Base-by-base conservation (phyloP, 2,113 vertebrate species). In the Proterorhinus semilunaris region DNA sequence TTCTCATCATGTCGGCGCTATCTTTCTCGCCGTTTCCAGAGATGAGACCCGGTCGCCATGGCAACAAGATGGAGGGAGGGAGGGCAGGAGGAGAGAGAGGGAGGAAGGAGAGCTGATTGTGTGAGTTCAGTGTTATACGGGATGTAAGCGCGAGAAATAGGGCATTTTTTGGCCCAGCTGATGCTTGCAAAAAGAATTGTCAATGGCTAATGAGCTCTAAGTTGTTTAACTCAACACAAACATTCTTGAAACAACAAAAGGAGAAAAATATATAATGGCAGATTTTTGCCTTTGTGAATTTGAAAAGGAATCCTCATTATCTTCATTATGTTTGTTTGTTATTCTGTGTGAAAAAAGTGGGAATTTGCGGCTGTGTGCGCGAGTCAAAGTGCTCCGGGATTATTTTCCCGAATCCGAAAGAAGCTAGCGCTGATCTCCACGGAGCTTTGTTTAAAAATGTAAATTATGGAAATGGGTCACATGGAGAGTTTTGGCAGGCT, bases 401-500 rank as follows among this genome's bases (percentile, higher is more conserved):
- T 70, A 82, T 79, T 75, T 79, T 78, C 72, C 54, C 12, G 61
- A 72, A 21, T 76, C 77, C 83, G 59, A 81, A 87, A 89, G 84
- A 87, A 78, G 66, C 27, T 36, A 5, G 27, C 84, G 83, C 78
- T 72, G 81, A 84, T 86, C 82, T 84, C 76, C 69, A 67, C 48
- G 71, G 76, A 85, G 84, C 84, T 89, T 82, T 91, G 86, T 91
- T 92, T 88, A 83, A 89, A 81, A 84, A 90, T 88, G 80, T 84
- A 89, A 91, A 91, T 90, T 88, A 91, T 93, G 91, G 87, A 93
- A 92, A 91, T 91, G 79, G 91, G 91, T 91, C 90, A 90, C 84
- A 87, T 75, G 82, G 87, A 86, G 80, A 83, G 79, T 86, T 58
- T 86, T 89, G 83, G 83, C 81, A 88, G 4, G 82, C 80, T 72